A percentile compares a stretch with the other conserved stretches of the same genome.
Evolutionary conservation across 2,888 invertebrate species (phyloP).

Genomic region (Volucella inanis): DNA sequence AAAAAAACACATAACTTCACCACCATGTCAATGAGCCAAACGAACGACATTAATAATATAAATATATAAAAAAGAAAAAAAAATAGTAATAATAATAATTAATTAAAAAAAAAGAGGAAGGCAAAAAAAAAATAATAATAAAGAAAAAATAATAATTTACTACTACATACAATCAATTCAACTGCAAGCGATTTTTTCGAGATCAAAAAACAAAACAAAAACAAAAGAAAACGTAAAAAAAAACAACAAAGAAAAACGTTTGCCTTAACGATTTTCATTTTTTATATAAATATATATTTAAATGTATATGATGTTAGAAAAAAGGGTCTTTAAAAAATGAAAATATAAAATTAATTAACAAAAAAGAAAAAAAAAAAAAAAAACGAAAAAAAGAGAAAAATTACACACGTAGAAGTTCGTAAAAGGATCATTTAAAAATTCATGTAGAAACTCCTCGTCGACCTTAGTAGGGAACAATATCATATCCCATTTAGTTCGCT

Average conservation of each 20-base stretch:
- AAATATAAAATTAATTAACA: slow-evolving; percentile 74
- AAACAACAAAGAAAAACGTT: slow-evolving; percentile 48
- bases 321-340: slow-evolving; percentile 72
- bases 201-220: too few relatives aligned
- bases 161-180: slow-evolving; percentile 74
- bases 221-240: too few relatives aligned
- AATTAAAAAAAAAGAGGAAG: slow-evolving; percentile 53
- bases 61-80: background rate
- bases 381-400: too few relatives aligned
- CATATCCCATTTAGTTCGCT: too few relatives aligned
- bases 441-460: too few relatives aligned
- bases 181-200: slow-evolving; percentile 64
- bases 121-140: slow-evolving; percentile 28
- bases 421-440: too few relatives aligned
- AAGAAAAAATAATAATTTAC: slow-evolving; percentile 52
- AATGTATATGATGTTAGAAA: slow-evolving; percentile 72
- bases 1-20: slow-evolving; percentile 34
- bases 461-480: too few relatives aligned
- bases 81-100: slow-evolving; percentile 70
- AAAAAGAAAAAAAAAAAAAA: slow-evolving; percentile 66
- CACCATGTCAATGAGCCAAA: slow-evolving; percentile 73
- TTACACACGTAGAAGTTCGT: too few relatives aligned
- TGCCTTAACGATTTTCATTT: slow-evolving; percentile 73
- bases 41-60: slow-evolving; percentile 72
- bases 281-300: slow-evolving; percentile 74